Conservation (phyloP, 2,888 invertebrate species). For the Leptinotarsa tumamoca region DNA sequence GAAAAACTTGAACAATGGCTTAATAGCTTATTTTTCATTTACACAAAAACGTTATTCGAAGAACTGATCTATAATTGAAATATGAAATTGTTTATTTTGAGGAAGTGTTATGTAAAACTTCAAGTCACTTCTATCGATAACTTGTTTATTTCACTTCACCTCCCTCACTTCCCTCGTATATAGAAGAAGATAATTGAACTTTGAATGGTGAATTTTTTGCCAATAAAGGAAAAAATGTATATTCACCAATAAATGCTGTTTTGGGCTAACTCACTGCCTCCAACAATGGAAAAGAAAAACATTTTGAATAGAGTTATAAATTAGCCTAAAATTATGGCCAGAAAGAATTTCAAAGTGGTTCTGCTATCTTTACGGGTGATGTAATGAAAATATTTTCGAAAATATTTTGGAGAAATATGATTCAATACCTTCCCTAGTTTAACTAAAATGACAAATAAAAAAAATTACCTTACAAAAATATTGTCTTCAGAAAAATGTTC, state of each 20-base stretch:
- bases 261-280: neutral
- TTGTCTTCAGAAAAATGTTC: neutral
- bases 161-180: neutral
- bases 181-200: neutral
- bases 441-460: neutral
- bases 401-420: neutral
- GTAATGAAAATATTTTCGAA: neutral
- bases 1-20: neutral
- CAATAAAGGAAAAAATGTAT: neutral
- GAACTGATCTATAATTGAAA: slow-evolving; percentile 3
- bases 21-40: neutral
- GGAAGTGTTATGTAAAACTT: neutral
- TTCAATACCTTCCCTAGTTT: too few species aligned
- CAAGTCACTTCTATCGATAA: neutral
- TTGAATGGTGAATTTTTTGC: too few species aligned
- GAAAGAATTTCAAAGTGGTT: slow-evolving; percentile 1
- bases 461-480: neutral
- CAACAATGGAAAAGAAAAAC: neutral
- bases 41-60: slow-evolving; percentile 3
- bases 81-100: slow-evolving; percentile 7
- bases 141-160: neutral
- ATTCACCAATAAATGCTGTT: neutral
- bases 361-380: neutral
- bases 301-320: neutral
- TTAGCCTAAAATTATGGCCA: neutral